phyloP scores from a whole-genome alignment of 2,113 vertebrate species.

The Pedionomus torquatus region DNA sequence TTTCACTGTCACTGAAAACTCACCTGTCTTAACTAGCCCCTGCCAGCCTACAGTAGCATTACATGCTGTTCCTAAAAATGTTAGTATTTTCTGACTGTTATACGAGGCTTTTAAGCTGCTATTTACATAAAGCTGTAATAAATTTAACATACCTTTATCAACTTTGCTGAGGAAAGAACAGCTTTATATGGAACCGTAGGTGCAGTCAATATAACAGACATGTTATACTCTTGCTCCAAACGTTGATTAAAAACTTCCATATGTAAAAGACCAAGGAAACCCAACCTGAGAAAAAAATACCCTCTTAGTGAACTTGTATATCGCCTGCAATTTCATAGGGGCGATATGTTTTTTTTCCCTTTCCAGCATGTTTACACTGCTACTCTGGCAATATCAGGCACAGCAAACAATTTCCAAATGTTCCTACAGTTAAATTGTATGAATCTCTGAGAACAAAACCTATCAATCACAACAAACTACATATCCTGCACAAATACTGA shows the following conservation, averaged over 20 bases:
- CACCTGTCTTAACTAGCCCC: not conserved
- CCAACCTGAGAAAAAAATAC: slow-evolving; percentile 77
- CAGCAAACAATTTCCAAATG: not conserved
- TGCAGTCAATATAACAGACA: slow-evolving; percentile 91
- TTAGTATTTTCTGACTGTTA: not conserved
- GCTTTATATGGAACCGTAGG: slow-evolving; percentile 97
- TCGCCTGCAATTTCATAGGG: not conserved
- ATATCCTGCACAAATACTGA: not conserved
- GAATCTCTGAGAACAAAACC: not conserved
- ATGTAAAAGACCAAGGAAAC: slow-evolving; percentile 95
- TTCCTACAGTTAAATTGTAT: not conserved
- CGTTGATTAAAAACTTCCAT: slow-evolving; percentile 99
- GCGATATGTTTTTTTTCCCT: not conserved
- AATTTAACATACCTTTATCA: slow-evolving; percentile 87
- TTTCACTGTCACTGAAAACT: not conserved
- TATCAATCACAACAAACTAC: not conserved
- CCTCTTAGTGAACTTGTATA: not conserved
- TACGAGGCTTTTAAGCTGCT: not conserved
- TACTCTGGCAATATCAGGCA: not conserved
- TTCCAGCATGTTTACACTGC: not conserved
- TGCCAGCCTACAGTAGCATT: not conserved
- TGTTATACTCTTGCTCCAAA: slow-evolving; percentile 95
- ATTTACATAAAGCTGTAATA: not conserved
- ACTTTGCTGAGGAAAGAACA: slow-evolving; percentile 86
- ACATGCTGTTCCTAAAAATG: not conserved